Evolutionary conservation across 2,888 invertebrate species (phyloP), one percentile per base, ranked within the genome.

Genomic region (Drosophila nigricruria): DNA sequence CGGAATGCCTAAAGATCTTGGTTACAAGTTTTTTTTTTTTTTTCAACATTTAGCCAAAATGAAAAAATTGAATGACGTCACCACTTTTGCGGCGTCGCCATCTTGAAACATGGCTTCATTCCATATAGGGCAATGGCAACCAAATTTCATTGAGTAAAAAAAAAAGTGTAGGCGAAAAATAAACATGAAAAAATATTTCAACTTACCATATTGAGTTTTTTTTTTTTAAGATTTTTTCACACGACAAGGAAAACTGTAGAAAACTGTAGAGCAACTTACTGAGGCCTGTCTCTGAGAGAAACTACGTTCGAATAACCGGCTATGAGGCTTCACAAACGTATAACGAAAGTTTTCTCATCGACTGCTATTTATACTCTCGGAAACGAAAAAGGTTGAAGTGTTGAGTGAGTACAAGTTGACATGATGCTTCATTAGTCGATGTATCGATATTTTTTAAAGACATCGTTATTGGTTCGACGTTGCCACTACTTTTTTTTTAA

Each of bases 271-370:
- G 72, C 61, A 72, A 72, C 56, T 77, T 62, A 71, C 68, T 60
- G 20, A 70, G 60, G 72, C 68, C 65, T 73, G 58, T 77, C 73
- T 84, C 69, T 69, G 62, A 70, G 67, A 78, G 76, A 71, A 68
- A 58, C 75, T 81, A 94, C 84, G 94, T 94, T 94, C 94, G 93
- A 94, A 94, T 56, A 93, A 94, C 95, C 95, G 94, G 95, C 94
- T 93, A 95, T 94, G 95, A 94, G 94, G 95, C 94, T 95, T 94
- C 94, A 95, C 94, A 94, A 95, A 95, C 95, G 94, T 94, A 94
- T 94, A 93, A 93, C 94, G 93, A 93, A 90, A 93, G 93, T 92
- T 91, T 89, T 92, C 91, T 92, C 92, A 93, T 90, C 83, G 91
- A 88, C 92, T 90, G 84, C 91, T 93, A 94, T 95, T 93, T 95